A percentile compares a stretch with the other conserved stretches of the same genome.
Conservation (phyloP, 2,113 vertebrate genomes). For the Dendrocopos noguchii region DNA sequence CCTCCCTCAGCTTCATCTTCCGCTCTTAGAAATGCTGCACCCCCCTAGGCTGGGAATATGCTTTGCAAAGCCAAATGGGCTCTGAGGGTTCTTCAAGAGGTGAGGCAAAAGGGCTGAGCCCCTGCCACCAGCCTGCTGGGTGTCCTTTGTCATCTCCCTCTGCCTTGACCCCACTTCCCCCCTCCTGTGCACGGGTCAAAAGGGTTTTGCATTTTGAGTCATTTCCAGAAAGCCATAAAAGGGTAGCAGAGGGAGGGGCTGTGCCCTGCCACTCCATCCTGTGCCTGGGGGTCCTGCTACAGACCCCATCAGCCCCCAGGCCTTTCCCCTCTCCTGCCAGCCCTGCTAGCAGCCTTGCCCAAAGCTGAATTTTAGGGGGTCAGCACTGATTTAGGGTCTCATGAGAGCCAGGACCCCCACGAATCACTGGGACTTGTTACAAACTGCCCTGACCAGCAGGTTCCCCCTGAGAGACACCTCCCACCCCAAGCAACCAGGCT, state of each 20-base stretch:
- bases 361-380: background rate
- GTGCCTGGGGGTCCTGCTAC: accelerated
- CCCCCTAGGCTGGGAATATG: background rate
- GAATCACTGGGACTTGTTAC: background rate
- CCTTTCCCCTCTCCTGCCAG: background rate
- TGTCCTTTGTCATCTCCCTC: background rate
- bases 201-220: background rate
- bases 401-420: background rate
- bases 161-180: background rate
- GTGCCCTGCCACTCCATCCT: background rate
- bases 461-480: background rate
- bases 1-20: background rate
- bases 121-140: background rate
- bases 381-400: background rate
- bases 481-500: background rate
- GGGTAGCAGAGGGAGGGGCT: background rate
- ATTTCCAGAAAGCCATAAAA: background rate
- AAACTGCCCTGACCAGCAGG: background rate
- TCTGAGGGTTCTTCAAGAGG: background rate
- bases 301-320: too few species aligned
- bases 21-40: background rate
- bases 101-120: background rate
- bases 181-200: background rate
- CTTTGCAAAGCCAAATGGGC: background rate
- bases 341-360: background rate